Base-by-base conservation (phyloP, 1,140 invertebrate species). In the Pomacea maculata region DNA sequence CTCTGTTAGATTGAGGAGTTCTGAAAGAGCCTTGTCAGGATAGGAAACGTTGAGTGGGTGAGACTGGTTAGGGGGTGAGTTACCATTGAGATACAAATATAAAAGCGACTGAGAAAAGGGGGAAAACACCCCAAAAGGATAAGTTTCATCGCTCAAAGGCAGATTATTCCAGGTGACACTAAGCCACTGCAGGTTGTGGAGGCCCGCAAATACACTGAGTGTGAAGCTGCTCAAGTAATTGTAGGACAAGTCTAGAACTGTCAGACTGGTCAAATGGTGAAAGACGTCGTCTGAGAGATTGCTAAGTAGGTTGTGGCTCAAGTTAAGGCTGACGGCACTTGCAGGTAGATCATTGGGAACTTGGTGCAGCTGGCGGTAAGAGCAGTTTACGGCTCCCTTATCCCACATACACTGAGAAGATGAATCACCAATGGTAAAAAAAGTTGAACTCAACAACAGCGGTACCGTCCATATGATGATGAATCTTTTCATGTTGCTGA, bases 201-300 rank as follows among this genome's bases (percentile, higher is more conserved):
- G 64, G 5, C 64, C 76, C n/a, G 5, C 4, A 64, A 63, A 65
- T 0, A 78, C 34, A 0, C 19, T 29, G 10, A n/a, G 25, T 10
- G 76, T 29, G 34, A 78, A 61, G 19, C 19, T 67, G 55, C 11
- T n/a, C 15, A 78, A 21, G 29, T 65, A n/a, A 61, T 78, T 79
- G 67, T 79, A 25, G 21, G 78, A 54, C 17, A 79, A n/a, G 67
- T 71, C 21, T n/a, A 79, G 78, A 21, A 52, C 9, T 65, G 10
- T 0, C 65, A 79, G 54, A 29, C 21, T 55, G 14, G 55, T 15
- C 9, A 76, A 21, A 52, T 29, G 0, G 25, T 34, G 19, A 29
- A 73, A 73, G 45, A 54, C 52, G 25, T 73, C 54, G 52, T 34
- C 71, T 12, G 25, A 34, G 12, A 73, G 71, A 11, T 73, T 0